phyloP scores from a whole-genome alignment of 2,113 vertebrate species.

The Sphaerodactylus townsendi region DNA sequence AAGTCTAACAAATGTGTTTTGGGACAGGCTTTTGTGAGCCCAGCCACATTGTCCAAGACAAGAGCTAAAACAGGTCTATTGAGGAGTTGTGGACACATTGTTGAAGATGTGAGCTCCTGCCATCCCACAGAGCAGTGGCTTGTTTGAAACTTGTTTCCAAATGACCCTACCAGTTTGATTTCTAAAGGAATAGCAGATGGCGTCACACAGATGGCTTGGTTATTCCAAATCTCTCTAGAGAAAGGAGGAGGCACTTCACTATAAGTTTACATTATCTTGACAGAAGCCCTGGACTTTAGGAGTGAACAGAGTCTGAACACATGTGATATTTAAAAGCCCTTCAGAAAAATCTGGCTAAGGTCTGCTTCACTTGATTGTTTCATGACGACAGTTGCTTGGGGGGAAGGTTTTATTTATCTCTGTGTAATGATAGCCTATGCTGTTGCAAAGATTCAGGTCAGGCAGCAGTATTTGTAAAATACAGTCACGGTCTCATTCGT shows the following conservation, averaged over 20 bases:
- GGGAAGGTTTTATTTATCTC: not conserved
- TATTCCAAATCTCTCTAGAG: constrained; percentile 47
- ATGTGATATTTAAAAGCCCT: not conserved
- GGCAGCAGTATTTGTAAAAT: not conserved
- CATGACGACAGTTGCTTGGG: not conserved
- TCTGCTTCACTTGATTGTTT: constrained; percentile 3
- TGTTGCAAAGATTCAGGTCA: not conserved
- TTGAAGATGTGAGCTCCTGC: not conserved
- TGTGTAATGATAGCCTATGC: not conserved
- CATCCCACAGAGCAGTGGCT: constrained; percentile 37
- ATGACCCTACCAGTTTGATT: constrained; percentile 51
- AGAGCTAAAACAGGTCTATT: not conserved
- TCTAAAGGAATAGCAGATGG: constrained; percentile 56
- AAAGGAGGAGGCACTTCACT: constrained; percentile 39
- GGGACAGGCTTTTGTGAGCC: no score
- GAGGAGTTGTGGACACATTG: not conserved
- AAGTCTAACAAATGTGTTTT: no score
- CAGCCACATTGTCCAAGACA: not conserved
- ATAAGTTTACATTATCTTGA: constrained; percentile 21
- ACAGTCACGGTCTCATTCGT: not conserved
- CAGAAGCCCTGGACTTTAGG: not conserved
- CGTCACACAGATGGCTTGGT: constrained; percentile 52
- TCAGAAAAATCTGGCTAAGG: not conserved
- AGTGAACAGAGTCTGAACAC: not conserved
- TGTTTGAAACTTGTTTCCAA: constrained; percentile 57